Evolutionary conservation across 2,888 invertebrate species (phyloP).

Genomic region (Eugnorisma glareosa): DNA sequence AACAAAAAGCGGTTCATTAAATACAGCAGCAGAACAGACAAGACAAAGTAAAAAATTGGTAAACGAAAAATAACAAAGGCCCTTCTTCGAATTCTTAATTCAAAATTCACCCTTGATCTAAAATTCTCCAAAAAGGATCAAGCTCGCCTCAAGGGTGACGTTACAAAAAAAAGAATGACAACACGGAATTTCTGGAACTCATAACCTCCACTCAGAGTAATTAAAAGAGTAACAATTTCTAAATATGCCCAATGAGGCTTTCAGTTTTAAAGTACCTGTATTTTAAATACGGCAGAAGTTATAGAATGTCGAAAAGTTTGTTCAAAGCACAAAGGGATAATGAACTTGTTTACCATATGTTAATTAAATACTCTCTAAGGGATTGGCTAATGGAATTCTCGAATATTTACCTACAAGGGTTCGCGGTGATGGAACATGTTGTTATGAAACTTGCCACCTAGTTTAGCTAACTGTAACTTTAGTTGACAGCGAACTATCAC

Average conservation of each 20-base stretch:
- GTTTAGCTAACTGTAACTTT: constrained; percentile 44
- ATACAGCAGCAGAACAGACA: constrained; percentile 10
- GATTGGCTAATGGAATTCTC: constrained; percentile 81
- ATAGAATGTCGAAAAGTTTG: constrained; percentile 71
- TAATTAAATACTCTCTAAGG: constrained; percentile 85
- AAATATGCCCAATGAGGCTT: constrained; percentile 47
- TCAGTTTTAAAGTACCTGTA: constrained; percentile 54
- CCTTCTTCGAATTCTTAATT: constrained; percentile 43
- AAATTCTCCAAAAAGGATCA: constrained; percentile 51
- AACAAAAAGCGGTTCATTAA: constrained; percentile 19
- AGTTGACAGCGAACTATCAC: constrained; percentile 61
- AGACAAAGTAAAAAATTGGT: neutral
- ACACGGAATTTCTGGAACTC: constrained; percentile 45
- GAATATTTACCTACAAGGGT: constrained; percentile 75
- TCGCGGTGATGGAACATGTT: constrained; percentile 63
- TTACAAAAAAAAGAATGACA: constrained; percentile 39
- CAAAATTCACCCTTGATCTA: constrained; percentile 40
- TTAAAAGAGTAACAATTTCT: constrained; percentile 47
- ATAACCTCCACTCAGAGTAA: constrained; percentile 46
- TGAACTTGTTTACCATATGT: constrained; percentile 83
- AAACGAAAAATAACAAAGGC: constrained; percentile 3
- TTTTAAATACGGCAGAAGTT: constrained; percentile 69
- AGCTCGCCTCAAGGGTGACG: constrained; percentile 33
- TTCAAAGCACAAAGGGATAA: constrained; percentile 80
- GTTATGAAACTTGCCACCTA: constrained; percentile 59